Percentiles rank a stretch among this genome's conserved stretches.
Conservation (phyloP, 2,113 vertebrate species). For the Platichthys stellatus region DNA sequence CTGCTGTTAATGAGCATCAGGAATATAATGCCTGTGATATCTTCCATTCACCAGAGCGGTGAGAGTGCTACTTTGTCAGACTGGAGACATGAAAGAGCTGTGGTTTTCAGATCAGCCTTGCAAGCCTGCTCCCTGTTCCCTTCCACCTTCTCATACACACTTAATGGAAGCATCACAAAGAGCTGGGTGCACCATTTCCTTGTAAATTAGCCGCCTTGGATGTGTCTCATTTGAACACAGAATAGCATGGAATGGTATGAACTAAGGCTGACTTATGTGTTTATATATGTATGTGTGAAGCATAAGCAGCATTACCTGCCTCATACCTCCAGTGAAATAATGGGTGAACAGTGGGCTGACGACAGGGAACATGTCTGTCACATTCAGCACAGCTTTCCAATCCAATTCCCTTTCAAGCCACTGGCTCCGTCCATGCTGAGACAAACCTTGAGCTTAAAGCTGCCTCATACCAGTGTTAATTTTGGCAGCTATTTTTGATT, state of each 20-base stretch:
- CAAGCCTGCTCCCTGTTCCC: conserved; percentile 37
- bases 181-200: conserved; percentile 41
- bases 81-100: conserved; percentile 62
- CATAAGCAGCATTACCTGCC: background rate
- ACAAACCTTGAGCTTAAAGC: background rate
- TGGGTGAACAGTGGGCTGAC: conserved; percentile 21
- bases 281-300: conserved; percentile 10
- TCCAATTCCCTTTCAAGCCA: conserved; percentile 4
- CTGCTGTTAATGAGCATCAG: conserved; percentile 63
- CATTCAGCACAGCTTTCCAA: conserved; percentile 11
- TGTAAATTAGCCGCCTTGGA: conserved; percentile 61
- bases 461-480: too few relatives aligned
- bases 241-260: conserved; percentile 36
- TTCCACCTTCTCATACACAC: conserved; percentile 53
- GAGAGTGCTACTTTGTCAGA: conserved; percentile 54
- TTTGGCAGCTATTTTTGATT: too few relatives aligned
- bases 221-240: conserved; percentile 63
- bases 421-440: background rate
- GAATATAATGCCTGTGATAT: conserved; percentile 60
- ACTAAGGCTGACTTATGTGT: conserved; percentile 25
- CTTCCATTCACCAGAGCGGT: conserved; percentile 57
- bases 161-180: conserved; percentile 65
- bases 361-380: conserved; percentile 33
- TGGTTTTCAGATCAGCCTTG: conserved; percentile 55
- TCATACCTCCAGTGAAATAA: conserved; percentile 19